Conservation (phyloP, 2,888 invertebrate genomes). For the Epistrophe grossulariae region DNA sequence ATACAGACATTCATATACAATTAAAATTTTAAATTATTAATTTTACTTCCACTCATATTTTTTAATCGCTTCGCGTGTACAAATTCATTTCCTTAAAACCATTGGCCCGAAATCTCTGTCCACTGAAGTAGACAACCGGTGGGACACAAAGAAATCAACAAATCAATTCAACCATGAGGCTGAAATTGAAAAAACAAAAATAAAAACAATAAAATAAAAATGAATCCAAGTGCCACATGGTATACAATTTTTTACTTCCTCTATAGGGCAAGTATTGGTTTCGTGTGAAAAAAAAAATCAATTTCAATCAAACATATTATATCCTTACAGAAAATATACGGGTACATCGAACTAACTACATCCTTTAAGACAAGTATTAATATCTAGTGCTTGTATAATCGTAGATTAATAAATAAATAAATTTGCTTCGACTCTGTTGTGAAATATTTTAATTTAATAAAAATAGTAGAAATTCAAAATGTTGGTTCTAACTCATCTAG, state of each 20-base stretch:
- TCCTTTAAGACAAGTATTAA: too few relatives aligned
- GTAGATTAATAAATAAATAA: too few relatives aligned
- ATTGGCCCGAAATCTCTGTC: not conserved
- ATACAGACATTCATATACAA: not conserved
- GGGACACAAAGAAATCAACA: slow-evolving; percentile 2
- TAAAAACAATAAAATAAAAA: not conserved
- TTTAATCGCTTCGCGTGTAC: not conserved
- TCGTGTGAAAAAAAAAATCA: not conserved
- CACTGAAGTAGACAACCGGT: not conserved
- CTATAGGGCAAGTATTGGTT: not conserved
- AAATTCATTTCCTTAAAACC: slow-evolving; percentile 8
- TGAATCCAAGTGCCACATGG: not conserved
- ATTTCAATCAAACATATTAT: too few relatives aligned
- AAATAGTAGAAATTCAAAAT: too few relatives aligned
- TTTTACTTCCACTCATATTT: not conserved
- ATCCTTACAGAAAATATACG: too few relatives aligned
- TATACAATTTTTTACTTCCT: not conserved
- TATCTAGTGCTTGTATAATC: too few relatives aligned
- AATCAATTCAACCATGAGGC: not conserved
- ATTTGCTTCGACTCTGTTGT: too few relatives aligned
- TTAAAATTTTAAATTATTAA: not conserved
- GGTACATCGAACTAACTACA: too few relatives aligned
- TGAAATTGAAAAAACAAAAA: not conserved
- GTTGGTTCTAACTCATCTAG: too few relatives aligned
- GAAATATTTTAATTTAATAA: too few relatives aligned